phyloP scores from a whole-genome alignment of 2,113 vertebrate genomes.

The Polypterus senegalus region DNA sequence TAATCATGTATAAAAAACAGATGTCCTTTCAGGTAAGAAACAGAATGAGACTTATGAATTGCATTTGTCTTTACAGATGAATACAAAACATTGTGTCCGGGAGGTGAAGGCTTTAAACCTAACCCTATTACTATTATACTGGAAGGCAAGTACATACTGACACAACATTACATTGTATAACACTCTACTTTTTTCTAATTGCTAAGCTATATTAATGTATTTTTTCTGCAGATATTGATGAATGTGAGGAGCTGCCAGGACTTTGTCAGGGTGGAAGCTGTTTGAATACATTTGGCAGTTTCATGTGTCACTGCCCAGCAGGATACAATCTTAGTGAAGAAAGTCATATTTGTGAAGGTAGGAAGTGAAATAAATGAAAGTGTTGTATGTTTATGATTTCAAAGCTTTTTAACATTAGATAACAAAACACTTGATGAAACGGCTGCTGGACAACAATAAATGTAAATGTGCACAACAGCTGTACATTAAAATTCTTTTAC shows the following conservation, averaged over 20 bases:
- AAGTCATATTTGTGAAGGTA: slow-evolving; percentile 72
- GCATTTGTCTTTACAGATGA: slow-evolving; percentile 42
- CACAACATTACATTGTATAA: neutral
- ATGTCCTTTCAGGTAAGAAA: no score
- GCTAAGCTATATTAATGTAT: neutral
- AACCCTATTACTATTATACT: slow-evolving; percentile 72
- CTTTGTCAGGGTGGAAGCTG: slow-evolving; percentile 73
- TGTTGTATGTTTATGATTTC: no score
- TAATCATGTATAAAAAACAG: no score
- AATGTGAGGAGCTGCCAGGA: slow-evolving; percentile 68
- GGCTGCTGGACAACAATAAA: no score
- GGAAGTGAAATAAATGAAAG: neutral
- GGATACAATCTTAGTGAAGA: slow-evolving; percentile 69
- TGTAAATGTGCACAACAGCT: no score
- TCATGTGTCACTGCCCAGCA: slow-evolving; percentile 66
- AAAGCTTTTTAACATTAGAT: no score
- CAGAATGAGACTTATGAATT: no score
- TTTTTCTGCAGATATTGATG: slow-evolving; percentile 59
- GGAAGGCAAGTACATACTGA: slow-evolving; percentile 49
- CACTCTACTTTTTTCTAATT: neutral
- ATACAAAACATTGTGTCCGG: slow-evolving; percentile 70
- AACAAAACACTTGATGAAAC: no score
- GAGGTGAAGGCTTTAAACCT: slow-evolving; percentile 71
- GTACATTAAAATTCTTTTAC: neutral
- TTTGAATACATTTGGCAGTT: slow-evolving; percentile 71